Evolutionary conservation across 2,797 vertebrate species (phyloP).

Genomic region (Melanotaenia trifasciata): DNA sequence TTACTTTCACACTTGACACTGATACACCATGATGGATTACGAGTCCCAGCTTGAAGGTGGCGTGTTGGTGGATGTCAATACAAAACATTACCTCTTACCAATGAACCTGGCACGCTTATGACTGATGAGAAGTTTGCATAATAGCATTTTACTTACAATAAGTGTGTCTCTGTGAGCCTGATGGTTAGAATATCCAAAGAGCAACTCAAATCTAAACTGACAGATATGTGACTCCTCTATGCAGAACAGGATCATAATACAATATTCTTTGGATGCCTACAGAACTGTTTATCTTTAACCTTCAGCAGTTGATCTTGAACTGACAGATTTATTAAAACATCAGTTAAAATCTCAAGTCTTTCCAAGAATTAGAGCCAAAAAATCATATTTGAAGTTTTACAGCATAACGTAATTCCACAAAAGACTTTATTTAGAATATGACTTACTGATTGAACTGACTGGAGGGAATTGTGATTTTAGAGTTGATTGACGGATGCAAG

Average conservation of each 20-base stretch:
- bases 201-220: constrained; percentile 5
- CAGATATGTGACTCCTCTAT: constrained; percentile 9
- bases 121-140: not conserved
- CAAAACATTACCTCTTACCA: not conserved
- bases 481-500: not conserved
- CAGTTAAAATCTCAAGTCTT: constrained; percentile 11
- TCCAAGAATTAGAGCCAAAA: constrained; percentile 21
- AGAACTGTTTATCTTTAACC: constrained; percentile 10
- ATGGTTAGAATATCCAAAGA: not conserved
- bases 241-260: not conserved
- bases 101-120: not conserved
- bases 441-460: not conserved
- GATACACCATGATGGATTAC: too few relatives aligned
- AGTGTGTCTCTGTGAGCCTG: not conserved
- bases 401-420: not conserved
- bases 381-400: not conserved
- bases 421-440: not conserved
- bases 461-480: not conserved
- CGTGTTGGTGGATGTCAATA: not conserved
- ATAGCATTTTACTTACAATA: not conserved
- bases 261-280: not conserved
- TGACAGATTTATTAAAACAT: constrained; percentile 20
- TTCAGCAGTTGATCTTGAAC: constrained; percentile 32
- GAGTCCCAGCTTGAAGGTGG: not conserved
- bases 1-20: too few relatives aligned